Evolutionary conservation across 2,888 invertebrate genomes (phyloP).

Genomic region (Abscondita cerata): DNA sequence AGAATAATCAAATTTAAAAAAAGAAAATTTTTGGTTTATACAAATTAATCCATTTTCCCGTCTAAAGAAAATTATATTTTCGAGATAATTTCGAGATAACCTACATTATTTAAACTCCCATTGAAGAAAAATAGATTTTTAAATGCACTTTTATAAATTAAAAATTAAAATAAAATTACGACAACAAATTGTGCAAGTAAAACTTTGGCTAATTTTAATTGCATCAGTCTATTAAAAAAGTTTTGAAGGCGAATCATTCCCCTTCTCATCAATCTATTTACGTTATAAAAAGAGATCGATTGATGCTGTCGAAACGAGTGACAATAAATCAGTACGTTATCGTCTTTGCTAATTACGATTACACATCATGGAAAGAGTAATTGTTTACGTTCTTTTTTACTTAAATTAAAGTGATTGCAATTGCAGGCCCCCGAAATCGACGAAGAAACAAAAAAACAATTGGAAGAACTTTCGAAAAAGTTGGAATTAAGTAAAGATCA

Average conservation of each 20-base stretch:
- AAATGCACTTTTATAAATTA: too few relatives aligned
- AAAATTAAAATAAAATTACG: too few relatives aligned
- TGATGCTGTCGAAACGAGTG: slow-evolving; percentile 24
- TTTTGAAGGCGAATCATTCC: slow-evolving; percentile 16
- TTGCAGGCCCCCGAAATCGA: slow-evolving; percentile 10
- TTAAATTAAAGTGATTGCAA: neutral
- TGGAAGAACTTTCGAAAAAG: slow-evolving; percentile 24
- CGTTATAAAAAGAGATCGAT: slow-evolving; percentile 35
- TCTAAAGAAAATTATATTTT: too few relatives aligned
- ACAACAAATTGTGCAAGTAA: neutral
- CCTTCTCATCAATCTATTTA: slow-evolving; percentile 31
- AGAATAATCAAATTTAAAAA: too few relatives aligned
- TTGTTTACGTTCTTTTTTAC: neutral
- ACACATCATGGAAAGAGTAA: slow-evolving; percentile 1
- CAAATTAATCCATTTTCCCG: too few relatives aligned
- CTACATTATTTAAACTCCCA: too few relatives aligned
- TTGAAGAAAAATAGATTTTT: too few relatives aligned
- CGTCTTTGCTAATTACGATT: slow-evolving; percentile 4
- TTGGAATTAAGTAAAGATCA: slow-evolving; percentile 49
- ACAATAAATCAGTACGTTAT: slow-evolving; percentile 27
- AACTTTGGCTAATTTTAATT: slow-evolving; percentile 1
- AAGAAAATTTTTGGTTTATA: too few relatives aligned
- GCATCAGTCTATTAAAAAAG: slow-evolving; percentile 16
- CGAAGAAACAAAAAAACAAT: slow-evolving; percentile 26
- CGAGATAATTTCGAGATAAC: too few relatives aligned